Evolutionary conservation across 2,888 invertebrate species (phyloP), one percentile per base, ranked within the genome.

Genomic region (Fragum sueziense): DNA sequence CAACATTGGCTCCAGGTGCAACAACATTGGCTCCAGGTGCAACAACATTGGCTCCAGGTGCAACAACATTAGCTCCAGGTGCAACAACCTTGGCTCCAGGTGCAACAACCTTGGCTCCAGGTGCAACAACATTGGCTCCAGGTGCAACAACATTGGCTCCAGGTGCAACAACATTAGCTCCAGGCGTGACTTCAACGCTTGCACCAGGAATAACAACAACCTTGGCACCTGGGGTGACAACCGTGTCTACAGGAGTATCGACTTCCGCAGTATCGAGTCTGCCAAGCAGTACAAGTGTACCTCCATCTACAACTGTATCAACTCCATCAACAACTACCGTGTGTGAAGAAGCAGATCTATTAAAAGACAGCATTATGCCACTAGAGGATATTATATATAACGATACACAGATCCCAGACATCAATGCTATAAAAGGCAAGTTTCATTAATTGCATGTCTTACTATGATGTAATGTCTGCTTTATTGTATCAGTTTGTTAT

Each of bases 371-470:
- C 14, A 41, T 65, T 11, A 37, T 65, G 41, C 65, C 65, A n/a
- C 22, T 65, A 27, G 65, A 65, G 0, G 41, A 65, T 14, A 37
- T 65, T 4, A 27, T 41, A 0, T 65, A 65, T 41, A 25, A 65
- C 20, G 41, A 37, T 11, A 41, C 65, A 20, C 17, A 41, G 6
- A 41, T 65, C 11, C 41, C 37, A 22, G 65, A 65, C 27, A 65
- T 65, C n/a, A 41, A 65, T 41, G 65, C 65, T 1, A 65, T 65
- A 37, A 65, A 41, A 41, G 65, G 65, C 41, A 61, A 61, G 3
- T n/a, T n/a, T n/a, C n/a, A n/a, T n/a, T n/a, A n/a, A n/a, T n/a
- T n/a, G n/a, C n/a, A n/a, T n/a, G n/a, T n/a, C n/a, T n/a, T n/a
- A n/a, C n/a, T n/a, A n/a, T n/a, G n/a, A n/a, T n/a, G n/a, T n/a